Conservation (phyloP, 2,888 invertebrate genomes). For the Apodemia mormo region DNA sequence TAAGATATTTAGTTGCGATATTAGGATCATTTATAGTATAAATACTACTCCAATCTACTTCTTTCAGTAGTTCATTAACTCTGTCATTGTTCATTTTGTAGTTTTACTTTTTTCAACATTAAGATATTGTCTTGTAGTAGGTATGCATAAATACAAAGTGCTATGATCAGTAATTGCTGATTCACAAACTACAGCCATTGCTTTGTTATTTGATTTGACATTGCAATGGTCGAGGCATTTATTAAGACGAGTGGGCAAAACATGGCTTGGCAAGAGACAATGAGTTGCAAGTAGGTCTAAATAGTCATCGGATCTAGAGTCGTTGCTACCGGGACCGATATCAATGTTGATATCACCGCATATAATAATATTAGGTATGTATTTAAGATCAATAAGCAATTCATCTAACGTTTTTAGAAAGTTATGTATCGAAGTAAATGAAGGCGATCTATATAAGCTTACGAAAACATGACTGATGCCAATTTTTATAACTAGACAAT, state of each 20-base stretch:
- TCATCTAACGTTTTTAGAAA: constrained; percentile 19
- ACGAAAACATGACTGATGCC: constrained; percentile 5
- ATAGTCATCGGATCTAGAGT: constrained; percentile 19
- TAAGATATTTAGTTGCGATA: constrained; percentile 13
- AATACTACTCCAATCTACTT: background rate
- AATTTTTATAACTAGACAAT: background rate
- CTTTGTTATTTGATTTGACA: no score
- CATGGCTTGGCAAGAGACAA: constrained; percentile 26
- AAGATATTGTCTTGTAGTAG: constrained; percentile 1
- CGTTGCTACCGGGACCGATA: background rate
- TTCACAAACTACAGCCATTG: constrained; percentile 24
- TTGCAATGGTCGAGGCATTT: constrained; percentile 31
- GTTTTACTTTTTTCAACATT: no score
- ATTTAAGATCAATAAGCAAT: constrained; percentile 17
- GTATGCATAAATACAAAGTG: constrained; percentile 7
- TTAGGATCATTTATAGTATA: constrained; percentile 13
- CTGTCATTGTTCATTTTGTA: background rate
- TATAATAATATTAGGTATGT: constrained; percentile 23
- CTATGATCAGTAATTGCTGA: constrained; percentile 28
- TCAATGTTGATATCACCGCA: constrained; percentile 29
- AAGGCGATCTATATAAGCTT: constrained; percentile 27
- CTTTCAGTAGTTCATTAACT: constrained; percentile 3
- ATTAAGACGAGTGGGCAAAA: constrained; percentile 24
- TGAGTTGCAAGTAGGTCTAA: constrained; percentile 25
- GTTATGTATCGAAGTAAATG: constrained; percentile 10